Conservation (phyloP, 2,888 invertebrate species). For the Lycaena phlaeas region DNA sequence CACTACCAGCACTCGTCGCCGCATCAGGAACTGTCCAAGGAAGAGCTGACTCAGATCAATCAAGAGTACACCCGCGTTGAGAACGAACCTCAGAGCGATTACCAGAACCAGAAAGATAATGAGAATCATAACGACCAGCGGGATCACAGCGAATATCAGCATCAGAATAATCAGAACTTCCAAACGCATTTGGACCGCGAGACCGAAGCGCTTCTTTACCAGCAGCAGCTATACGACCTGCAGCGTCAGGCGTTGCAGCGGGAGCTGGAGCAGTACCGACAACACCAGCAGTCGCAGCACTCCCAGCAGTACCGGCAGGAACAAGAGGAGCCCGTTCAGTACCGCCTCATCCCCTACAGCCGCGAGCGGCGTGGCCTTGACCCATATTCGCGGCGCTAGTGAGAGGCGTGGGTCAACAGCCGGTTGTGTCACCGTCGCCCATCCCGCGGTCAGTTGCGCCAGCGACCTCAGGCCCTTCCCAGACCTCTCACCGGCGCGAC, state of each 20-base stretch:
- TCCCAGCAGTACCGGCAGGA: constrained; percentile 26
- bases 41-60: too few relatives aligned
- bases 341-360: constrained; percentile 29
- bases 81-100: constrained; percentile 23
- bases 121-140: constrained; percentile 13
- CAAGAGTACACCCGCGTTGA: constrained; percentile 12
- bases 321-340: too few relatives aligned
- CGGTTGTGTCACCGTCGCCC: not conserved
- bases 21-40: constrained; percentile 31
- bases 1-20: constrained; percentile 40
- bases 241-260: constrained; percentile 25
- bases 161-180: constrained; percentile 17
- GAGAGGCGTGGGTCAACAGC: not conserved
- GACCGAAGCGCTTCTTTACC: constrained; percentile 27
- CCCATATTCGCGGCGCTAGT: not conserved
- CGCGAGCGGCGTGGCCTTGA: constrained; percentile 34
- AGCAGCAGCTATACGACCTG: constrained; percentile 29
- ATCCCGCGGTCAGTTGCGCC: not conserved
- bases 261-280: constrained; percentile 28
- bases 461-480: constrained; percentile 28
- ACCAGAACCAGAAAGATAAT: constrained; percentile 15
- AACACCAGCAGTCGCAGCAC: constrained; percentile 30
- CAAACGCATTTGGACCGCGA: constrained; percentile 16
- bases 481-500: not conserved
- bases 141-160: constrained; percentile 19